phyloP scores from a whole-genome alignment of 2,113 vertebrate genomes.

The Gopherus flavomarginatus region DNA sequence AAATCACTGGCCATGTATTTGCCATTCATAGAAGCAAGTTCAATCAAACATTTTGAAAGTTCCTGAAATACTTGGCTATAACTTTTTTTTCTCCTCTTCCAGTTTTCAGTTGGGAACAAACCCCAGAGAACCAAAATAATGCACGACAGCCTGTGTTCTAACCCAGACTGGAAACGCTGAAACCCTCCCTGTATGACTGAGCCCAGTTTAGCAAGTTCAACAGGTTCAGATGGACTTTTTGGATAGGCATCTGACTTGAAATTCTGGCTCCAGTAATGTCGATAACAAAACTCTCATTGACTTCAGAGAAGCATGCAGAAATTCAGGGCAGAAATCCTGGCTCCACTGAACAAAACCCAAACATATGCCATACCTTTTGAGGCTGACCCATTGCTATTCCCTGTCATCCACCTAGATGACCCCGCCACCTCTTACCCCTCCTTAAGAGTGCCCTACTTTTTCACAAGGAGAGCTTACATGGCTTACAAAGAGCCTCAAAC shows the following conservation, averaged over 20 bases:
- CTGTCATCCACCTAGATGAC: fast-evolving
- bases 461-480: neutral
- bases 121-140: neutral
- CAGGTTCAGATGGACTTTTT: neutral
- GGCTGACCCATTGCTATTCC: neutral
- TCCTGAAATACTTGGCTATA: conserved; percentile 27
- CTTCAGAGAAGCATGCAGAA: neutral
- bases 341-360: neutral
- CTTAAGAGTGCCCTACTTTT: neutral
- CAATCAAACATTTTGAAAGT: conserved; percentile 14
- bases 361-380: neutral
- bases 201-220: neutral
- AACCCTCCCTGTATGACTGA: conserved; percentile 8
- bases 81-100: conserved; percentile 28
- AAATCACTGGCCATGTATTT: neutral
- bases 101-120: neutral
- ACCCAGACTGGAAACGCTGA: neutral
- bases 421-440: fast-evolving
- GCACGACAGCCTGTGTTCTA: neutral
- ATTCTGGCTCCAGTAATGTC: neutral
- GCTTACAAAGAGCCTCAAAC: neutral
- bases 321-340: neutral
- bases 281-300: neutral
- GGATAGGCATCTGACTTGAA: neutral
- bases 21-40: neutral